phyloP scores from a whole-genome alignment of 2,113 vertebrate genomes.

The Leptodactylus fuscus region DNA sequence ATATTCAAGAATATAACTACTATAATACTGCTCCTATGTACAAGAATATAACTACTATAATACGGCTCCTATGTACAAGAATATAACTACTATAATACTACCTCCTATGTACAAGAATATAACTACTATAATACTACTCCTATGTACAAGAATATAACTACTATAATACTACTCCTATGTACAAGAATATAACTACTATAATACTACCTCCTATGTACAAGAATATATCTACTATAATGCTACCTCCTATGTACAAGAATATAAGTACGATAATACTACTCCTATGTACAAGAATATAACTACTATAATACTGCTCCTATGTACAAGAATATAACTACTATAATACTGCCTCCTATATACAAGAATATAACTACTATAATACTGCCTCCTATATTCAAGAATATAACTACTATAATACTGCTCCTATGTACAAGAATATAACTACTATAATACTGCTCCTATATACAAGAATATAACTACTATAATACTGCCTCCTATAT shows the following conservation, averaged over 20 bases:
- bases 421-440: neutral
- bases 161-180: neutral
- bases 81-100: neutral
- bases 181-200: no score
- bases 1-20: no score
- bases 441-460: constrained; percentile 6
- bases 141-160: no score
- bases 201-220: no score
- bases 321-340: neutral
- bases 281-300: neutral
- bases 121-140: constrained; percentile 12
- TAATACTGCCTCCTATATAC: no score
- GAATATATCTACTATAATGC: neutral
- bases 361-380: constrained; percentile 5
- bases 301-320: neutral
- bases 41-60: no score
- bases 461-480: neutral
- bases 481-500: no score
- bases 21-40: no score
- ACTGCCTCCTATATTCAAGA: neutral
- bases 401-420: constrained; percentile 11
- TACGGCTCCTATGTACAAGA: no score
- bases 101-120: neutral
- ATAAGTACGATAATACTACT: no score
- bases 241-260: no score